Evolutionary conservation across 2,797 vertebrate species (phyloP), one percentile per base, ranked within the genome.

Genomic region (Thamnophis elegans): DNA sequence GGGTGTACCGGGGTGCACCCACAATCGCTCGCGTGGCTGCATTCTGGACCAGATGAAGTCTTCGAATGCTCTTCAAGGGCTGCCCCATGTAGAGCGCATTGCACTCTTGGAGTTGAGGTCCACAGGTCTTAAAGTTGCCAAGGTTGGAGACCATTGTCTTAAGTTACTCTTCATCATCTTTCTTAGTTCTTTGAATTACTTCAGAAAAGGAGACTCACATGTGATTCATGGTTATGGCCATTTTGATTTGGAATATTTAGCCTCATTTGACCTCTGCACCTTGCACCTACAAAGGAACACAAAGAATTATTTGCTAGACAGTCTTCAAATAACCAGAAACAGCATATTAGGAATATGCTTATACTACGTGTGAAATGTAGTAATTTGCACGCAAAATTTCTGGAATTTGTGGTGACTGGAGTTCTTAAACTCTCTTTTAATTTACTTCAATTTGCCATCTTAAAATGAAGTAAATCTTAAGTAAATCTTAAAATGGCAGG

Each of bases 151-250:
- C n/a, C n/a, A n/a, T n/a, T 65, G 73, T 8, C 25, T 20, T 85
- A 22, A 4, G 14, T 89, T 5, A 26, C 12, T 20, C 26, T 22
- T 7, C 4, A 82, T 60, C 32, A 12, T 10, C 65, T 5, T 59
- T 56, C 18, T 89, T 32, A 54, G 26, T 94, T 55, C 18, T 86
- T 85, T 58, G 47, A 4, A 32, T 60, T 42, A 94, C 87, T 12
- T 7, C 28, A 26, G 89, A 93, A 28, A 94, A 86, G 0, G 32
- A 55, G 92, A 95, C 96, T 95, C 93, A 97, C 97, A 1, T 42
- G 0, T 22, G 0, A 12, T 14, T 32, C 68, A 28, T 8, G 0
- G 4, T n/a, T 32, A n/a, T 1, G 1, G 13, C 42, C 1, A 1
- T 53, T 5, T 54, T 8, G 8, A 58, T 2, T 5, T 36, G 3